Percentiles rank a stretch among this genome's conserved stretches.
Evolutionary conservation across 2,888 invertebrate genomes (phyloP).

Genomic region (Diploptera punctata): DNA sequence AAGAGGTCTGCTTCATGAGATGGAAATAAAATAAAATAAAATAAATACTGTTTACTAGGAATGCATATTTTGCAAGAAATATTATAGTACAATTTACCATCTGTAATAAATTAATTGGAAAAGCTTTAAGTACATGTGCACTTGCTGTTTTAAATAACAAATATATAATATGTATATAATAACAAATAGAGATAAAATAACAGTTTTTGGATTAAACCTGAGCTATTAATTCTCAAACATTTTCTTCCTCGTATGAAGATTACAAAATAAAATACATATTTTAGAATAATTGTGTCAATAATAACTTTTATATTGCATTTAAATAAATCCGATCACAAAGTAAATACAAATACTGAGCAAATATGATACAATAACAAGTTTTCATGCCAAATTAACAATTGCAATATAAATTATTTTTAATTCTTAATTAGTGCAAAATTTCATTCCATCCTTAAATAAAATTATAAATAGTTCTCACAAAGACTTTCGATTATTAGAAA

Average conservation of each 20-base stretch:
- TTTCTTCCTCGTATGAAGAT: too few species aligned
- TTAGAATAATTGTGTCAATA: background rate
- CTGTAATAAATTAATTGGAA: too few species aligned
- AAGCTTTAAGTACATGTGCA: conserved; percentile 19
- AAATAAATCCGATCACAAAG: background rate
- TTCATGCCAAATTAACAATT: conserved; percentile 11
- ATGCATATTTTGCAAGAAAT: too few species aligned
- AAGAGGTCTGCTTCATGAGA: too few species aligned
- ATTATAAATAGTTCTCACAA: background rate
- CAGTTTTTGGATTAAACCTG: background rate
- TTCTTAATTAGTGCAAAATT: too few species aligned
- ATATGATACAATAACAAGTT: conserved; percentile 12
- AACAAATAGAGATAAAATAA: conserved; percentile 3
- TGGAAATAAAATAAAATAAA: too few species aligned
- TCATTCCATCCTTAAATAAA: too few species aligned
- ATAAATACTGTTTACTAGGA: too few species aligned
- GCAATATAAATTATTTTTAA: background rate
- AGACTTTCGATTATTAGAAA: background rate
- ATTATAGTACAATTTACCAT: too few species aligned
- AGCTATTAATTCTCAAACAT: background rate
- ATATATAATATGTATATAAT: too few species aligned
- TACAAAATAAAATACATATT: background rate
- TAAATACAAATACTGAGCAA: conserved; percentile 22
- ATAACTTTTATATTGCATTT: background rate
- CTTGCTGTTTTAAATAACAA: conserved; percentile 16